Evolutionary conservation across 2,113 vertebrate genomes (phyloP).

Genomic region (Empidonax alnorum): DNA sequence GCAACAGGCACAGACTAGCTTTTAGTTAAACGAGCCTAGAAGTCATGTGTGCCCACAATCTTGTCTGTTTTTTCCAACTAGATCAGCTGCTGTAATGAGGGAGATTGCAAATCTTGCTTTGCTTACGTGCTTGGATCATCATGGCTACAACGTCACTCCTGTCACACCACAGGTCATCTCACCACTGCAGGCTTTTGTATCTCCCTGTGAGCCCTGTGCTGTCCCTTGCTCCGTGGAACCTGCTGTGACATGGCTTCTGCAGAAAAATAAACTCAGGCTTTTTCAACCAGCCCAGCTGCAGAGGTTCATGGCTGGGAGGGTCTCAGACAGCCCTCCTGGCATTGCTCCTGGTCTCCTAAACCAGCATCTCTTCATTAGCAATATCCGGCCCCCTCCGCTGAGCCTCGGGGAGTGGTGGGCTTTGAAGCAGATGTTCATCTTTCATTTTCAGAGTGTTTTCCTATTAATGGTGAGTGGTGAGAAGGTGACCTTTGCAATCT

Average conservation of each 20-base stretch:
- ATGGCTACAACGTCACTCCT: background rate
- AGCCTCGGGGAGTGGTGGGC: background rate
- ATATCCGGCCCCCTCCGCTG: background rate
- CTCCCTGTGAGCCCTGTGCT: background rate
- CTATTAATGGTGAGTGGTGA: background rate
- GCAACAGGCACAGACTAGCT: background rate
- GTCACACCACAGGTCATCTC: background rate
- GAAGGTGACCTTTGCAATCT: background rate
- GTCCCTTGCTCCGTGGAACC: fast-evolving
- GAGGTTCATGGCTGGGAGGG: background rate
- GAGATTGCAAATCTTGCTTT: background rate
- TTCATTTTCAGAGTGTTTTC: background rate
- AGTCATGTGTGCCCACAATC: background rate
- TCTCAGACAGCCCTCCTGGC: background rate
- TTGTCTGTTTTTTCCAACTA: background rate
- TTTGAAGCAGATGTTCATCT: background rate
- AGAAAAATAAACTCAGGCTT: background rate
- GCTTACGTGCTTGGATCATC: background rate
- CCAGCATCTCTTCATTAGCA: background rate
- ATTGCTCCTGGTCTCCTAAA: background rate
- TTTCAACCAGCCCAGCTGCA: background rate
- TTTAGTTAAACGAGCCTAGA: background rate
- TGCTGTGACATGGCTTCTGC: background rate
- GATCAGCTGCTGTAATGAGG: background rate
- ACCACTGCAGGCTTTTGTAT: background rate